A percentile compares a stretch with the other conserved stretches of the same genome.
Evolutionary conservation across 2,797 vertebrate genomes (phyloP).

Genomic region (Diplodus sargus): DNA sequence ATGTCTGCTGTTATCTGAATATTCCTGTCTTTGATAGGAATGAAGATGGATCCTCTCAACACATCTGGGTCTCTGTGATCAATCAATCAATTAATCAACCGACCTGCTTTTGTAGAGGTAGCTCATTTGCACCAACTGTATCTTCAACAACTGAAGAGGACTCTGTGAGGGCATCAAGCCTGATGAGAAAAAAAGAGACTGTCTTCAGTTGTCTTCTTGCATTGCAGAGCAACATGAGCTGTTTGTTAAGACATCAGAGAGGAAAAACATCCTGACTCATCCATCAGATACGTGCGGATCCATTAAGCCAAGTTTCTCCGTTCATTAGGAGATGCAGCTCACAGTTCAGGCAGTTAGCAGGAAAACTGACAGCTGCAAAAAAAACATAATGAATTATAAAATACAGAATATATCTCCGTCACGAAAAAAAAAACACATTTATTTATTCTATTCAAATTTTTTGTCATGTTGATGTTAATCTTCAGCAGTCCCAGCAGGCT

Average conservation of each 20-base stretch:
- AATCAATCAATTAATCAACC: slow-evolving; percentile 56
- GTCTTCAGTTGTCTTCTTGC: slow-evolving; percentile 16
- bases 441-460: too few relatives aligned
- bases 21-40: slow-evolving; percentile 47
- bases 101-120: slow-evolving; percentile 14
- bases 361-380: slow-evolving; percentile 24
- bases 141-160: slow-evolving; percentile 21
- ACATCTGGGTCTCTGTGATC: slow-evolving; percentile 35
- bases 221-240: slow-evolving; percentile 18
- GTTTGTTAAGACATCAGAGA: slow-evolving; percentile 54
- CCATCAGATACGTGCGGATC: slow-evolving; percentile 44
- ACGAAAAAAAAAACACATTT: slow-evolving; percentile 13
- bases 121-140: slow-evolving; percentile 23
- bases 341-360: slow-evolving; percentile 22
- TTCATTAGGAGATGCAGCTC: slow-evolving; percentile 41
- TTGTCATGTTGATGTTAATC: too few relatives aligned
- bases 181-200: slow-evolving; percentile 22
- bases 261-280: slow-evolving; percentile 58
- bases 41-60: slow-evolving; percentile 47
- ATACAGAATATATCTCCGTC: slow-evolving; percentile 6
- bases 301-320: slow-evolving; percentile 37
- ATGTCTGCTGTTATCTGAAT: slow-evolving; percentile 1
- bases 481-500: too few relatives aligned
- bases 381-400: slow-evolving; percentile 23
- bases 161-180: slow-evolving; percentile 9